Conservation (phyloP, 2,888 invertebrate species). For the Agrenia bidenticulata region DNA sequence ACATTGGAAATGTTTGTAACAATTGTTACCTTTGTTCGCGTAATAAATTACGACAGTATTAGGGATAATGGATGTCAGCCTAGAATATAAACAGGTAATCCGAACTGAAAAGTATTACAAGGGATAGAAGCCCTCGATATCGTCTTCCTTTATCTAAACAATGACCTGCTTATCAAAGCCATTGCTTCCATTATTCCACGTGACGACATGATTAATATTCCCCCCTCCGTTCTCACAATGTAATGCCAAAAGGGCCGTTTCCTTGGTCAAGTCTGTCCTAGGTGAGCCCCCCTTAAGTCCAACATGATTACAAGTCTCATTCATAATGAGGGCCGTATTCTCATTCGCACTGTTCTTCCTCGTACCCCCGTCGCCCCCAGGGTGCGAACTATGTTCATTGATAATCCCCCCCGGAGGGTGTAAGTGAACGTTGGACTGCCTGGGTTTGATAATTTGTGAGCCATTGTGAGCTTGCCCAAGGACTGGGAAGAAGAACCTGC, state of each 20-base stretch:
- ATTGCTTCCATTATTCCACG: conserved; percentile 27
- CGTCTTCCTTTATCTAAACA: conserved; percentile 15
- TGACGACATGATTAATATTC: conserved; percentile 27
- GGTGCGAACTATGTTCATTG: conserved; percentile 14
- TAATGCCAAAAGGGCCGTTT: conserved; percentile 45
- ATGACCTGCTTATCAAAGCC: conserved; percentile 24
- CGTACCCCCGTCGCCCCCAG: not conserved
- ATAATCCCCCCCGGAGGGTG: conserved; percentile 10
- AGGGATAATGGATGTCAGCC: too few relatives aligned
- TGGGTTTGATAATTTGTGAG: conserved; percentile 22
- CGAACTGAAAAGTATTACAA: too few relatives aligned
- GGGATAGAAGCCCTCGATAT: too few relatives aligned
- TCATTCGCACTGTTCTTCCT: not conserved
- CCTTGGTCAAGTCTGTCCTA: conserved; percentile 30
- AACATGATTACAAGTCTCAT: conserved; percentile 6
- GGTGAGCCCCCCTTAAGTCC: conserved; percentile 27
- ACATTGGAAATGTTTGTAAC: too few relatives aligned
- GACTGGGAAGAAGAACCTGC: conserved; percentile 30
- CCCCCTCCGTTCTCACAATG: conserved; percentile 47
- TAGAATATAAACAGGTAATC: too few relatives aligned
- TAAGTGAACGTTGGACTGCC: conserved; percentile 21
- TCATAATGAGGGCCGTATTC: conserved; percentile 4
- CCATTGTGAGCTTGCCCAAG: conserved; percentile 11
- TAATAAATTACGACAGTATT: too few relatives aligned
- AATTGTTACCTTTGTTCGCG: too few relatives aligned